Percentiles rank a stretch among this genome's conserved stretches.
These are phyloP conservation scores for Chiridota heheva DNA, from an alignment of 35 echinoderm and acorn worm genomes.

Conservation along the genomic window DNA sequence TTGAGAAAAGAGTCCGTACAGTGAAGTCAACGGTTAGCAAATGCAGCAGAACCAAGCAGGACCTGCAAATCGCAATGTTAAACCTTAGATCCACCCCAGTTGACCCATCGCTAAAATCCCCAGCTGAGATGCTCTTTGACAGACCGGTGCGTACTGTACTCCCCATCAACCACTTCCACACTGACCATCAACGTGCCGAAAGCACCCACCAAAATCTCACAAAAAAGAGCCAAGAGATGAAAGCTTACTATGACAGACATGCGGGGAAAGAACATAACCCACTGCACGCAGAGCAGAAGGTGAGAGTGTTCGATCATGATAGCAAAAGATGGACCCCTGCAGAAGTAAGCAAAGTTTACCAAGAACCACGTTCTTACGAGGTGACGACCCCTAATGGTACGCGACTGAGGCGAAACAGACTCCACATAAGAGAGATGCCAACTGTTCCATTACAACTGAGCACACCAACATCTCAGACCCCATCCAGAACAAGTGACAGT, in stretches of 20 bases:
- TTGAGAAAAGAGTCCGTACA: constrained; percentile 45
- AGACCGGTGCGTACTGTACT: constrained; percentile 11
- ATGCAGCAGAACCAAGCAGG: constrained; percentile 13
- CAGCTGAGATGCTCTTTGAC: constrained; percentile 28
- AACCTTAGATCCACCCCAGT: constrained; percentile 41
- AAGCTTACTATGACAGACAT: constrained; percentile 20
- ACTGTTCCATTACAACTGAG: too few relatives aligned
- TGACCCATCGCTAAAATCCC: constrained; percentile 22
- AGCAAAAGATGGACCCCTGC: constrained; percentile 27
- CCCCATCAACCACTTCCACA: not conserved
- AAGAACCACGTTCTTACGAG: constrained; percentile 44
- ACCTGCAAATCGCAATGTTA: constrained; percentile 18
- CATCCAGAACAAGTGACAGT: too few relatives aligned
- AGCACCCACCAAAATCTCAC: not conserved
- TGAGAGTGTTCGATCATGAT: constrained; percentile 12
- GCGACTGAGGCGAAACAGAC: constrained; percentile 10
- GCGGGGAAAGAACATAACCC: constrained; percentile 9
- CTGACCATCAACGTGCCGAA: not conserved
- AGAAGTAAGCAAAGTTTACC: constrained; percentile 32
- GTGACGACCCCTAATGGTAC: constrained; percentile 42
- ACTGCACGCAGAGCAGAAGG: constrained; percentile 22
- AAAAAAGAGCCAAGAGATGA: not conserved
- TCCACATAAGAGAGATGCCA: constrained; percentile 22
- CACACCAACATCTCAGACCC: not conserved
- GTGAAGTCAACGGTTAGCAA: constrained; percentile 43